These are phyloP conservation scores for Knipowitschia caucasica DNA, from an alignment of 2,797 vertebrate species.

Conservation along the genomic window DNA sequence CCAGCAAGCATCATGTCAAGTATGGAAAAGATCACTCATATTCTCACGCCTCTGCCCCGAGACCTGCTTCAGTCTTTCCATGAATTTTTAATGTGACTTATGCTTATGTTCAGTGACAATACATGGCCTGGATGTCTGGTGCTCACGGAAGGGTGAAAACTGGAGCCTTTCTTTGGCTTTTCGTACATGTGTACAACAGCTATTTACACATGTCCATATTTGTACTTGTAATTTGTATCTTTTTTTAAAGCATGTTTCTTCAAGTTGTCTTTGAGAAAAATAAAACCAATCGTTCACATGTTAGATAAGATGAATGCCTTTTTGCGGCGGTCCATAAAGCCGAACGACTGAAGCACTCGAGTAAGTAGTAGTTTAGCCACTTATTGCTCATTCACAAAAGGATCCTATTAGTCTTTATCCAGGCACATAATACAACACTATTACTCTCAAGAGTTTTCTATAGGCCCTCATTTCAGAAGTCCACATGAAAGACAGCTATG, in stretches of 20 bases:
- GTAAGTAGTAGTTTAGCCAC: too few species aligned
- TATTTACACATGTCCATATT: too few species aligned
- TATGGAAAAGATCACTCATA: neutral
- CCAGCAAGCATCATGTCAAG: slow-evolving; percentile 3
- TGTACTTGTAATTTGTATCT: too few species aligned
- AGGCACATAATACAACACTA: neutral
- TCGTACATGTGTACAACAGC: too few species aligned
- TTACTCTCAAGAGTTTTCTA: slow-evolving; percentile 4
- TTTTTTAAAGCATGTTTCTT: too few species aligned
- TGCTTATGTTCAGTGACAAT: neutral
- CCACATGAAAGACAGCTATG: neutral
- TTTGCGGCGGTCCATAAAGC: too few species aligned
- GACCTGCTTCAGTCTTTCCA: neutral
- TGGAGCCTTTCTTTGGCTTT: too few species aligned
- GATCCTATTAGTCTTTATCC: neutral
- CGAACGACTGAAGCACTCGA: too few species aligned
- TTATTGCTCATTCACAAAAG: neutral
- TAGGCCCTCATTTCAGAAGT: neutral
- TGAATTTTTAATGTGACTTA: neutral
- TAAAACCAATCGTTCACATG: too few species aligned
- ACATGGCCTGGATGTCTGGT: neutral
- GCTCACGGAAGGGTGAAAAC: slow-evolving; percentile 5
- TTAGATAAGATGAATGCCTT: too few species aligned
- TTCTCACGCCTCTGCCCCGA: neutral
- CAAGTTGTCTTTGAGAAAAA: too few species aligned